Base-by-base conservation (phyloP, 2,113 vertebrate species). In the Poecilia latipinna region DNA sequence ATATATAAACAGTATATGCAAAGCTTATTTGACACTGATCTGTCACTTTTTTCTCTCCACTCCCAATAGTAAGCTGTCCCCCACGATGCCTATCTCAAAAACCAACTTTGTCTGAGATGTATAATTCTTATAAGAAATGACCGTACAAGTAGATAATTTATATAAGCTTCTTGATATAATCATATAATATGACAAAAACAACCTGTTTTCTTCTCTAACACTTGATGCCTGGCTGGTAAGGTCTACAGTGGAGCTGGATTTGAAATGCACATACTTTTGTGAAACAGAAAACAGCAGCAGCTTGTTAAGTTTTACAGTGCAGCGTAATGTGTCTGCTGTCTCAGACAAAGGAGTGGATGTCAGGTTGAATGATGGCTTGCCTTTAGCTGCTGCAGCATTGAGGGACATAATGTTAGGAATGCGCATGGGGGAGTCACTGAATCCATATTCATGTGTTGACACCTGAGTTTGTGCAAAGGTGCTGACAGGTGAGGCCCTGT, bases 331-430 rank as follows among this genome's bases (percentile, higher is more conserved):
- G 54, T 74, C 87, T 39, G 26, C 31, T 35, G 51, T 62, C 17
- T 83, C 77, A 74, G 82, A 84, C 79, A 66, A 62, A 80, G 67
- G 78, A 77, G 72, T 57, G 75, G 39, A 65, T 86, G 90, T 83
- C 79, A 82, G 65, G 77, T 57, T 63, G 60, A 85, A 63, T 75
- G 77, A 86, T 67, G 63, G 67, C 44, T 70, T 54, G 39, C 65
- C 74, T 37, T 74, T 65, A 70, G 75, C 62, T 61, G 63, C 68
- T 48, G 39, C 29, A 7, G 68, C 33, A 82, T 68, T 76, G 77
- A 89, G 42, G 68, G 80, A 79, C 79, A 73, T 70, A 82, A 79
- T 78, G 85, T 85, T 75, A 80, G 89, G 91, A 87, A 91, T 91
- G 80, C 73, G 76, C 17, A 57, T 1, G 62, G 51, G 31, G 37